These are phyloP conservation scores for Pachypanchax playfairii DNA, from an alignment of 2,113 vertebrate species.

Conservation along the genomic window DNA sequence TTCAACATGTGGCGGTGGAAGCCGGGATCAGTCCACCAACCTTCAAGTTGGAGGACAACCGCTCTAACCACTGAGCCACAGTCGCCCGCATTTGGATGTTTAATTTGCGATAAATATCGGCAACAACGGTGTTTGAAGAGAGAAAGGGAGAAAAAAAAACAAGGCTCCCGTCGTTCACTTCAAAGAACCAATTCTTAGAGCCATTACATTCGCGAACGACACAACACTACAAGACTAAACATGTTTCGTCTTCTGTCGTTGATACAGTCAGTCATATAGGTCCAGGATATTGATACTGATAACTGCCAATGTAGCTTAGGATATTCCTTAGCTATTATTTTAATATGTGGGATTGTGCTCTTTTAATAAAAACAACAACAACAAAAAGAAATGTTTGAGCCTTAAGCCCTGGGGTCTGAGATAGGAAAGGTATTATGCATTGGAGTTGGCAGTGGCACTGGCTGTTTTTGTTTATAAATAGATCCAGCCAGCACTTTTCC, in stretches of 20 bases:
- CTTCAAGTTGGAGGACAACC: too few species aligned
- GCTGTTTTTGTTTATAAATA: slow-evolving; percentile 82
- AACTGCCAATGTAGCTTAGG: slow-evolving; percentile 42
- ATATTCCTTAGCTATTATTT: slow-evolving; percentile 51
- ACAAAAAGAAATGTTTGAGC: too few species aligned
- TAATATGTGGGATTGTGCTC: slow-evolving; percentile 53
- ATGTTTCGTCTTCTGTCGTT: slow-evolving; percentile 44
- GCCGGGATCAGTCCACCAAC: too few species aligned
- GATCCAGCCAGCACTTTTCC: slow-evolving; percentile 77
- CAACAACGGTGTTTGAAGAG: too few species aligned
- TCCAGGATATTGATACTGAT: slow-evolving; percentile 66
- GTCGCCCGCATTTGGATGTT: too few species aligned
- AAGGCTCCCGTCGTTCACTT: too few species aligned
- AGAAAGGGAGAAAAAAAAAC: too few species aligned
- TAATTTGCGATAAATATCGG: too few species aligned
- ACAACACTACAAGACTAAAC: slow-evolving; percentile 38
- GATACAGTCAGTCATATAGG: slow-evolving; percentile 30
- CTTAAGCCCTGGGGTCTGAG: slow-evolving; percentile 54
- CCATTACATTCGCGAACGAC: slow-evolving; percentile 67
- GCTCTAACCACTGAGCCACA: too few species aligned
- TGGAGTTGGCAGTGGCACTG: slow-evolving; percentile 66
- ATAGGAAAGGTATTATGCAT: slow-evolving; percentile 68
- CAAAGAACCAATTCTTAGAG: slow-evolving; percentile 65
- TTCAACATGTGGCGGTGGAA: too few species aligned
- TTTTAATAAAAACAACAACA: slow-evolving; percentile 55